Evolutionary conservation across 64 coral and sea anemone genomes (phyloP).

Genomic region (Platygyra sinensis): DNA sequence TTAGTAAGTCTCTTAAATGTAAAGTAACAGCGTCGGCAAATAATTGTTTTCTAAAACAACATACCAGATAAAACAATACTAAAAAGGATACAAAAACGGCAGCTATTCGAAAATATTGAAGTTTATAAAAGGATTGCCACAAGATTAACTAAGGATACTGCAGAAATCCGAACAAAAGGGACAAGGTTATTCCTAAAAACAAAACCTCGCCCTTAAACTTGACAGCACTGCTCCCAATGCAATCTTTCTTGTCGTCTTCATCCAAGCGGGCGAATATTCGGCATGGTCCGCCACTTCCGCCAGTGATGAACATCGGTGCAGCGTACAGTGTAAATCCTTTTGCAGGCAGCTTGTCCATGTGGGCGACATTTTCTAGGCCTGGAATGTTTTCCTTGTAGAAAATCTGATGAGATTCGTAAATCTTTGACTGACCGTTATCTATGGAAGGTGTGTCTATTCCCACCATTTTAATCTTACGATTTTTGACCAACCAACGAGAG

Average conservation of each 20-base stretch:
- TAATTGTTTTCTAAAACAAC: too few relatives aligned
- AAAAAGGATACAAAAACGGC: too few relatives aligned
- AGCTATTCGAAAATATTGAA: too few relatives aligned
- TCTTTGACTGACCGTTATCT: constrained; percentile 57
- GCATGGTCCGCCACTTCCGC: constrained; percentile 69
- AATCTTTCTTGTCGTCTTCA: not conserved
- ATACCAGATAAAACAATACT: too few relatives aligned
- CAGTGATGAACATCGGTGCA: constrained; percentile 63
- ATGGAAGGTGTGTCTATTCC: constrained; percentile 62
- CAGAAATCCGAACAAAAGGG: not conserved
- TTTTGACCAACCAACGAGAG: constrained; percentile 46
- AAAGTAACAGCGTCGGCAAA: too few relatives aligned
- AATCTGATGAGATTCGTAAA: constrained; percentile 44
- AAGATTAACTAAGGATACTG: not conserved
- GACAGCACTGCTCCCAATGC: not conserved
- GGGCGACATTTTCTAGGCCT: constrained; percentile 72
- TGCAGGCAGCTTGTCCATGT: constrained; percentile 62
- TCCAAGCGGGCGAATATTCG: constrained; percentile 58
- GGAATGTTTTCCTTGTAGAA: constrained; percentile 46
- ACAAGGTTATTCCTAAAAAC: not conserved
- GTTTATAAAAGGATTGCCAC: too few relatives aligned
- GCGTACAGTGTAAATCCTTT: constrained; percentile 70
- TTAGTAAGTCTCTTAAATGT: too few relatives aligned
- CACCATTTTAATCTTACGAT: constrained; percentile 62
- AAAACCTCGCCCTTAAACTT: not conserved